Conservation (phyloP, 2,888 invertebrate species). For the Antheraea assamensis region DNA sequence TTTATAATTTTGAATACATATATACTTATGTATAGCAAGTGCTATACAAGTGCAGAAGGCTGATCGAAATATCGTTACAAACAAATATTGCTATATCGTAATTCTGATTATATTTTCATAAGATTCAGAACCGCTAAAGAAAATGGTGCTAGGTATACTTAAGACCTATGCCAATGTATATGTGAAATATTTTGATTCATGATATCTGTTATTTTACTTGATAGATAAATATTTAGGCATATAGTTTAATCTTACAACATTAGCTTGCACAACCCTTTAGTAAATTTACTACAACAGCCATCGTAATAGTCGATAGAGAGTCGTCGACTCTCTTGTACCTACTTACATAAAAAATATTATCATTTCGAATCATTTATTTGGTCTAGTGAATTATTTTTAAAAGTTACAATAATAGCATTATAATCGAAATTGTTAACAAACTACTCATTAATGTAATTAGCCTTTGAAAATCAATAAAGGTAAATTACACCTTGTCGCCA, state of each 20-base stretch:
- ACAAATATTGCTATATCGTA: too few species aligned
- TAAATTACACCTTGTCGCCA: not conserved
- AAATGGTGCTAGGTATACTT: not conserved
- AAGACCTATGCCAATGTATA: not conserved
- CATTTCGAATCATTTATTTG: not conserved
- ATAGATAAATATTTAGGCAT: conserved; percentile 2
- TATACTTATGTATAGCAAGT: too few species aligned
- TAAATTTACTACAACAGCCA: conserved; percentile 35
- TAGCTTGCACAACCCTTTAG: conserved; percentile 27
- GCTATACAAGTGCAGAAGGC: too few species aligned
- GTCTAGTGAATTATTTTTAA: not conserved
- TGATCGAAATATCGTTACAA: too few species aligned
- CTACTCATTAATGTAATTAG: not conserved
- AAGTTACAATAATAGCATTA: not conserved
- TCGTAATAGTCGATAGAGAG: conserved; percentile 43
- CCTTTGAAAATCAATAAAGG: not conserved
- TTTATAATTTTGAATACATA: too few species aligned
- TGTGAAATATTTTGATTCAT: not conserved
- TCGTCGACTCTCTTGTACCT: conserved; percentile 41
- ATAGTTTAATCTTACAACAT: conserved; percentile 25
- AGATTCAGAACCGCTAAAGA: not conserved
- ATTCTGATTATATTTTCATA: too few species aligned
- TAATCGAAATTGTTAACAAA: not conserved
- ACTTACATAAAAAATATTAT: not conserved
- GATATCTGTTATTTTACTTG: not conserved